Evolutionary conservation across 2,888 invertebrate species (phyloP), one percentile per base, ranked within the genome.

Genomic region (Athripsodes cinereus): DNA sequence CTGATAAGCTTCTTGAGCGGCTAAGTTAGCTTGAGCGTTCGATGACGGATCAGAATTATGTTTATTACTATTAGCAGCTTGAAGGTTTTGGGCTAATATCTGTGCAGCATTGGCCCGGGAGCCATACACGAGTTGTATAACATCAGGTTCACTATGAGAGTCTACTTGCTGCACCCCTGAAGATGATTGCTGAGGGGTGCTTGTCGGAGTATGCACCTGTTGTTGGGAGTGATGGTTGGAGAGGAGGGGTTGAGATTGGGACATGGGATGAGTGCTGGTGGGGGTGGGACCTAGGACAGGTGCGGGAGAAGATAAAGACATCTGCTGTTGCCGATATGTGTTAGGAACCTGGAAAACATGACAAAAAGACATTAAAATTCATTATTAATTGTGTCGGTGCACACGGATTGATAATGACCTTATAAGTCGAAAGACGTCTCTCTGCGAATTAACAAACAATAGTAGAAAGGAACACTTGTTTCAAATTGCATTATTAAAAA

Each of bases 281-380:
- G 52, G 64, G 67, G 71, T 5, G 1, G 65, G 68, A 1, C 69
- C 65, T 2, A 53, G n/a, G 11, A 52, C 35, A 2, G 62, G 60
- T 10, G 70, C 65, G 1, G 76, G 77, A 3, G 76, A 72, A 1
- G 78, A 78, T 63, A 74, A 68, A 1, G 78, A 71, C 76, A 78
- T 76, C 40, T 67, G 76, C 62, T 74, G 78, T 68, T 74, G 75
- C 60, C 76, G 72, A 61, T 74, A 60, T 3, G 40, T 49, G 26
- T 50, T 57, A 20, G 49, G 56, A n/a, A 57, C 53, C 51, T 60
- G 59, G 6, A 46, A 56, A 26, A 26, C n/a, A n/a, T n/a, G n/a
- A n/a, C 26, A 26, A 26, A 26, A 26, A 26, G 26, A 26, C 26
- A 26, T 26, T 26, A 26, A 26, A 26, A 26, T 6, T 26, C 26